These are phyloP conservation scores for Halictus quadricinctus DNA, from an alignment of 2,888 invertebrate species.

Conservation along the genomic window DNA sequence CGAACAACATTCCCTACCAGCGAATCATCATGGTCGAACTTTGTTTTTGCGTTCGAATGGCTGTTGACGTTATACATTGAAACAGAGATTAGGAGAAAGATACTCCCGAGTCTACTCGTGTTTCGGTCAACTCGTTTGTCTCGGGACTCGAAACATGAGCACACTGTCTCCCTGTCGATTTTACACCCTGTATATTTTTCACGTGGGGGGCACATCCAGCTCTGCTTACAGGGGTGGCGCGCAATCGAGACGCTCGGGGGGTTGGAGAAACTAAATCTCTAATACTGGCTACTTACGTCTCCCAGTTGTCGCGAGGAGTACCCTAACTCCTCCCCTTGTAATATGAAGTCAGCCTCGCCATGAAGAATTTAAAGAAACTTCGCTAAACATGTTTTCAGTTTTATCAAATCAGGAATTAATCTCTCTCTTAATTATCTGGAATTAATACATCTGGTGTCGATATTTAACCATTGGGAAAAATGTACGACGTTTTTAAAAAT, in stretches of 20 bases:
- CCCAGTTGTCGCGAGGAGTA: background rate
- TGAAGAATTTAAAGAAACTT: background rate
- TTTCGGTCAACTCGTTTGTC: background rate
- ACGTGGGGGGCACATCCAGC: background rate
- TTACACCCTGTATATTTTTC: background rate
- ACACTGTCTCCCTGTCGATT: background rate
- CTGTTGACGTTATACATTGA: background rate
- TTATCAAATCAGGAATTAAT: too few relatives aligned
- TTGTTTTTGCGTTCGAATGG: background rate
- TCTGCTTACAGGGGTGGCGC: background rate
- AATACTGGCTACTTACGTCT: background rate
- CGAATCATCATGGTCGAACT: background rate
- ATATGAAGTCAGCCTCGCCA: background rate
- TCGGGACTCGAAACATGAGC: background rate
- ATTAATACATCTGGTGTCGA: too few relatives aligned
- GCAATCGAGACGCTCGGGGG: background rate
- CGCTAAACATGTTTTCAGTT: background rate
- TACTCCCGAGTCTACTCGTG: background rate
- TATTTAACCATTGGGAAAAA: too few relatives aligned
- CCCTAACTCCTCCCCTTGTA: background rate
- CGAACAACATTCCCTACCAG: background rate
- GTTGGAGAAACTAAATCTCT: background rate
- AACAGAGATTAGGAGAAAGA: background rate
- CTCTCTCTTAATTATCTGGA: too few relatives aligned
- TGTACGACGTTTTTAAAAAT: too few relatives aligned